Base-by-base conservation (phyloP, 2,113 vertebrate species). In the Glaucomys volans region DNA sequence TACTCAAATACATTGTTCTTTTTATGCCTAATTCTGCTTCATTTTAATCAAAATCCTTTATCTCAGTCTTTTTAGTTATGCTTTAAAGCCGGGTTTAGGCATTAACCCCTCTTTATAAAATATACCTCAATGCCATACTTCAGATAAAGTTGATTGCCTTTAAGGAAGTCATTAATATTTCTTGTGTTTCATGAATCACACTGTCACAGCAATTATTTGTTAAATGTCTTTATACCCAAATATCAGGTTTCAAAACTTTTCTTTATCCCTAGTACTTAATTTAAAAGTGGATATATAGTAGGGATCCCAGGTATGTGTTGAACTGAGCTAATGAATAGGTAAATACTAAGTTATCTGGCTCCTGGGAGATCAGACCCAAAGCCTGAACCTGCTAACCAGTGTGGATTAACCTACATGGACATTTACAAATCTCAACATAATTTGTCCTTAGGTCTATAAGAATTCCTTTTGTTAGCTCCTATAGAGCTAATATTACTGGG, bases 371-470 rank as follows among this genome's bases (percentile, higher is more conserved):
- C 32, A 75, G 81, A 67, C 30, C 77, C 47, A 86, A 90, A 71
- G 18, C 12, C 2, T 75, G 4, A 42, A 17, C 2, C 30, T 91
- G 93, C 17, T 24, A 80, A n/a, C 30, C 13, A 24, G 7, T 69
- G 30, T 62, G 30, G 59, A 28, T 66, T 52, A 50, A 89, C 13
- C 17, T 66, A 42, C 50, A 79, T 10, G 47, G 44, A 89, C 7
- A 72, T 59, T 75, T 94, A 9, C 87, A 76, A 90, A 81, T 79
- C 67, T 94, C n/a, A 93, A 3, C 76, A n/a, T 11, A 77, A 16
- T 28, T 95, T 74, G 52, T 20, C 62, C 87, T 54, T 71, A 72
- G 10, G 16, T 44, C 40, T 84, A 3, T 77, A 35, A 75, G 35
- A 81, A 69, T 75, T 93, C 77, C 37, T 79, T 90, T 89, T 90